Evolutionary conservation across 2,113 vertebrate genomes (phyloP).

Genomic region (Leucoraja erinaceus): DNA sequence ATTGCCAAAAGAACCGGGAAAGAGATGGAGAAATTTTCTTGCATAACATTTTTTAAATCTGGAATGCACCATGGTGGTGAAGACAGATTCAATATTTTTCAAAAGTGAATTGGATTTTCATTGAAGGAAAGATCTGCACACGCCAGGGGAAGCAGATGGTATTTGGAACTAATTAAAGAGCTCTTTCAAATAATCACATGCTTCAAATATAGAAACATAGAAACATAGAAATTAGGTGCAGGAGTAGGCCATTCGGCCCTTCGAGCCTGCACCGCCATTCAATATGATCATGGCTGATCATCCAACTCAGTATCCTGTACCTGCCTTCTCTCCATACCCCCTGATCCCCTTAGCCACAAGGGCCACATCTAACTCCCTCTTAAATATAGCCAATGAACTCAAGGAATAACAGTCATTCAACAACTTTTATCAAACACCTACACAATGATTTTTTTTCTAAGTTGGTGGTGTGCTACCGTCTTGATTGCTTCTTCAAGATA

Average conservation of each 20-base stretch:
- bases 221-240: no score
- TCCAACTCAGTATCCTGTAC: no score
- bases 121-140: background rate
- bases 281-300: no score
- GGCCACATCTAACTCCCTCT: no score
- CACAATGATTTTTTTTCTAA: background rate
- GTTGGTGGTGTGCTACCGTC: background rate
- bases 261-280: no score
- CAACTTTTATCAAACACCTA: background rate
- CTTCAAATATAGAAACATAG: no score
- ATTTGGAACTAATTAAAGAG: background rate
- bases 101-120: background rate
- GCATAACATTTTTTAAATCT: background rate
- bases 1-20: background rate
- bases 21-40: background rate
- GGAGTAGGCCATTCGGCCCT: no score
- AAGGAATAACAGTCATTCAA: background rate
- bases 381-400: no score
- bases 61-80: background rate
- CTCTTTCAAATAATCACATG: background rate
- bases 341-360: no score
- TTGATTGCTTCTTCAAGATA: background rate
- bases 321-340: no score
- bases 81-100: background rate
- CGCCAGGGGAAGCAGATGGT: background rate